phyloP scores from a whole-genome alignment of 2,888 invertebrate species.

The Oscheius myriophilus region DNA sequence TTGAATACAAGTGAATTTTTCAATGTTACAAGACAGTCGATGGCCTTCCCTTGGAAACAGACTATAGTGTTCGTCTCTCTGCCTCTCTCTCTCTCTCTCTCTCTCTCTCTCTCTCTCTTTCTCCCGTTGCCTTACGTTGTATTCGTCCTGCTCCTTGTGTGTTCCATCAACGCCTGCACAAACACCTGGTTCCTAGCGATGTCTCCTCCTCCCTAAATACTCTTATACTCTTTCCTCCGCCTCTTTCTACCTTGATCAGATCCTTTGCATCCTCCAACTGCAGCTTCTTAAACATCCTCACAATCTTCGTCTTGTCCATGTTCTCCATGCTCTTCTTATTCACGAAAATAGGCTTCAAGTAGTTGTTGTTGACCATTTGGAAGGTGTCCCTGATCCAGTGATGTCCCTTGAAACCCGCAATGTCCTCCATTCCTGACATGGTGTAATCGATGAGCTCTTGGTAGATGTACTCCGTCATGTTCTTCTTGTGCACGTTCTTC shows the following conservation, averaged over 20 bases:
- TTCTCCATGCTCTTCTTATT: conserved; percentile 55
- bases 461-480: conserved; percentile 92
- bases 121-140: conserved; percentile 29
- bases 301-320: conserved; percentile 64
- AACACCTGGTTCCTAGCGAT: conserved; percentile 50
- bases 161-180: conserved; percentile 52
- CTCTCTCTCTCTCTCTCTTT: no score
- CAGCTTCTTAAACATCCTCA: conserved; percentile 51
- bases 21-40: no score
- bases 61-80: no score
- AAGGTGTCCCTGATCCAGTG: conserved; percentile 66
- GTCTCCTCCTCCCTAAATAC: conserved; percentile 44
- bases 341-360: conserved; percentile 53
- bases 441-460: conserved; percentile 62
- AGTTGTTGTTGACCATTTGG: conserved; percentile 50
- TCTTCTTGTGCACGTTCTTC: conserved; percentile 86
- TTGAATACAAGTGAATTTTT: no score
- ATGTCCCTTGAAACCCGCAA: conserved; percentile 67
- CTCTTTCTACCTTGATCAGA: conserved; percentile 35
- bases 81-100: no score
- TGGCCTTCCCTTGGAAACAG: no score
- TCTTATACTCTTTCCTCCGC: background rate
- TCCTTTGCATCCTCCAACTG: conserved; percentile 50
- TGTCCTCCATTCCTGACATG: conserved; percentile 70
- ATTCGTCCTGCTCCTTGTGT: conserved; percentile 50